Conservation (phyloP, 2,797 vertebrate species). For the Acrossocheilus wenchowensis region DNA sequence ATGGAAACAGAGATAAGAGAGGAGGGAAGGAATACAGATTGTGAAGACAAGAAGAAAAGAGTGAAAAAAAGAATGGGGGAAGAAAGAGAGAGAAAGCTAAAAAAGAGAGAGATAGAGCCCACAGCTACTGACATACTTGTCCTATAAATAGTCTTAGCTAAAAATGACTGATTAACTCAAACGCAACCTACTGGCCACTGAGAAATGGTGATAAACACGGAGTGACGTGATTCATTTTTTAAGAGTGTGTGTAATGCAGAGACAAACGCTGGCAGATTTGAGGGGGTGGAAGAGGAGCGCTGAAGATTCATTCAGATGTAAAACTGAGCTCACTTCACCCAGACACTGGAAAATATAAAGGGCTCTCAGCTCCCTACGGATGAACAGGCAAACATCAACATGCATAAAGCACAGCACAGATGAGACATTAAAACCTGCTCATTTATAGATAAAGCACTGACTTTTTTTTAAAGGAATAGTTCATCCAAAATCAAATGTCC, state of each 20-base stretch:
- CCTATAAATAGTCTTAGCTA: conserved; percentile 61
- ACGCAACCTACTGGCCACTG: conserved; percentile 54
- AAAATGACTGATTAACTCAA: conserved; percentile 63
- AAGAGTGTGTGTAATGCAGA: conserved; percentile 39
- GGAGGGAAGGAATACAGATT: conserved; percentile 28
- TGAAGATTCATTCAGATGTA: conserved; percentile 49
- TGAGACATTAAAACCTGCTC: conserved; percentile 12
- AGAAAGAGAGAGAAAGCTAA: conserved; percentile 11
- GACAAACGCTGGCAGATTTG: conserved; percentile 48
- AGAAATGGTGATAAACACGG: conserved; percentile 49
- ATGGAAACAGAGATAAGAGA: conserved; percentile 21
- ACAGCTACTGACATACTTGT: conserved; percentile 60
- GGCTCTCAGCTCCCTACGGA: conserved; percentile 12
- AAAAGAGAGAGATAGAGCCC: conserved; percentile 51
- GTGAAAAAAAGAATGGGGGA: neutral
- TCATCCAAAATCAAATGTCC: neutral
- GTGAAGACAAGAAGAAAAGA: conserved; percentile 18
- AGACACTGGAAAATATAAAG: conserved; percentile 46
- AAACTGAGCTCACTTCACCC: conserved; percentile 44
- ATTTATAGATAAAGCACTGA: neutral
- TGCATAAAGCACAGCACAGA: conserved; percentile 18
- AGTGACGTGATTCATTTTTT: conserved; percentile 47
- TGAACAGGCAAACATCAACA: conserved; percentile 19
- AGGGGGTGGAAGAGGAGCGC: conserved; percentile 39
- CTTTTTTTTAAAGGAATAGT: neutral